These are phyloP conservation scores for Andrena flavipes DNA, from an alignment of 2,888 invertebrate genomes.

Conservation along the genomic window DNA sequence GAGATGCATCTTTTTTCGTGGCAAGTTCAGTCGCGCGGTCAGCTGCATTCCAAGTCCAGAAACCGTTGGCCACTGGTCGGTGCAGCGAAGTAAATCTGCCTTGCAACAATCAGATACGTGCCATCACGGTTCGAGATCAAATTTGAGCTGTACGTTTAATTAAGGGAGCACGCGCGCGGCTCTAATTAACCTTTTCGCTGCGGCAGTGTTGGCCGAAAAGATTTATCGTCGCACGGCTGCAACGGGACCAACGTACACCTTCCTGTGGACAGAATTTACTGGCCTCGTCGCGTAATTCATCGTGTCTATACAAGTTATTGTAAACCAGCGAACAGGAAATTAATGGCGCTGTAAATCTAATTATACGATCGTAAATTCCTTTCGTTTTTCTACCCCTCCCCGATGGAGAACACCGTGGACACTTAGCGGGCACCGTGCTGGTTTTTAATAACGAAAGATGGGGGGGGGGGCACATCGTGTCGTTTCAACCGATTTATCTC, in stretches of 20 bases:
- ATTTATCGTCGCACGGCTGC: constrained; percentile 30
- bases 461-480: too few species aligned
- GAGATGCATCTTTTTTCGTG: not conserved
- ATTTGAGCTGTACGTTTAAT: constrained; percentile 27
- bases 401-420: not conserved
- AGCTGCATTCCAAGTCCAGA: not conserved
- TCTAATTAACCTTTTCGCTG: constrained; percentile 39
- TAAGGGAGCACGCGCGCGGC: not conserved
- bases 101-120: not conserved
- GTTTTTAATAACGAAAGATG: not conserved
- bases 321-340: constrained; percentile 30
- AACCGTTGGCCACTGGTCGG: not conserved
- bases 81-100: not conserved
- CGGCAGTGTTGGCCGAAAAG: constrained; percentile 32
- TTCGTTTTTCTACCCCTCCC: not conserved
- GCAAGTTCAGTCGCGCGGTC: not conserved
- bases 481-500: not conserved
- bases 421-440: not conserved
- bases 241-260: constrained; percentile 22
- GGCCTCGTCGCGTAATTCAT: constrained; percentile 28
- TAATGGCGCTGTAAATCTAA: constrained; percentile 31
- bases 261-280: constrained; percentile 38
- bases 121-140: not conserved
- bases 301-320: constrained; percentile 39
- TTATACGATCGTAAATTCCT: constrained; percentile 32